These are phyloP conservation scores for Clusia tigrina DNA, from an alignment of 2,888 invertebrate genomes.

Conservation along the genomic window DNA sequence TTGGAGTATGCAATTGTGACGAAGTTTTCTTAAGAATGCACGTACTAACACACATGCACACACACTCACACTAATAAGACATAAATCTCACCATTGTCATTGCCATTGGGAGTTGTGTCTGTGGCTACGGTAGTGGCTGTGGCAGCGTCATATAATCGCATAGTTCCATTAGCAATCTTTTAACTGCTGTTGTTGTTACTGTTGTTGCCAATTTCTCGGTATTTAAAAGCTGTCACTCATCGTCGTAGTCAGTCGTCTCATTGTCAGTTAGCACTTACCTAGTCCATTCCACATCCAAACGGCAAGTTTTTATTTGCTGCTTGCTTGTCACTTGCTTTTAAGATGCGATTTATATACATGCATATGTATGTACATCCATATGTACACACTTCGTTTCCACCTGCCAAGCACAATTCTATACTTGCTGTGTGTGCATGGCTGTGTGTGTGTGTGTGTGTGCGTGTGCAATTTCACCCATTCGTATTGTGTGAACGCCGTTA, in stretches of 20 bases:
- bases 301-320: constrained; percentile 17
- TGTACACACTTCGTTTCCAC: no score
- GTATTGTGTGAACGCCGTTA: constrained; percentile 8
- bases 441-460: neutral
- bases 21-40: no score
- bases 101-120: neutral
- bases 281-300: constrained; percentile 2
- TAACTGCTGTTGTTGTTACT: neutral
- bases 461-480: constrained; percentile 19
- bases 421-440: neutral
- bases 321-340: constrained; percentile 22
- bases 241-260: neutral
- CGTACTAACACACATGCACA: no score
- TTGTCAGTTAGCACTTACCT: neutral
- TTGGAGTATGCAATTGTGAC: no score
- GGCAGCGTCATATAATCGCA: no score
- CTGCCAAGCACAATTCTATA: no score
- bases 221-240: constrained; percentile 14
- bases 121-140: no score
- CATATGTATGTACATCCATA: neutral
- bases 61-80: no score
- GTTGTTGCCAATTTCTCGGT: neutral
- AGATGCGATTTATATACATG: neutral
- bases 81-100: neutral
- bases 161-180: no score